These are phyloP conservation scores for Hemistola chrysoprasaria DNA, from an alignment of 2,888 invertebrate genomes.

Conservation along the genomic window DNA sequence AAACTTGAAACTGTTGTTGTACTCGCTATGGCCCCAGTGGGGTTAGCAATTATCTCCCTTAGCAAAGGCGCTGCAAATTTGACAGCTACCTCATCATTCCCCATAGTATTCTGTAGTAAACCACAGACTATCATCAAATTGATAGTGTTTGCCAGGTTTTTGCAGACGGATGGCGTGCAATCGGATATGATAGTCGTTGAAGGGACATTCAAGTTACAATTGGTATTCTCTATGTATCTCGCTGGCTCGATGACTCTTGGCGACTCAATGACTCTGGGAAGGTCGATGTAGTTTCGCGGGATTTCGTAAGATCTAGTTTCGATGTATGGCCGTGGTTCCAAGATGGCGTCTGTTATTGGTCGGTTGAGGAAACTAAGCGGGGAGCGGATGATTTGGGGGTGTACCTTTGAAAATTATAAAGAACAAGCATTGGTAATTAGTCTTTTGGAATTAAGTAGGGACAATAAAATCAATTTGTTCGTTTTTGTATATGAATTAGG, in stretches of 20 bases:
- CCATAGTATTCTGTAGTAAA: slow-evolving; percentile 49
- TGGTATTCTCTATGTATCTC: neutral
- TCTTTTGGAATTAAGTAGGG: too few relatives aligned
- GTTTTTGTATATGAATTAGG: too few relatives aligned
- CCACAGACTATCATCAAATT: slow-evolving; percentile 63
- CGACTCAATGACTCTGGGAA: slow-evolving; percentile 1
- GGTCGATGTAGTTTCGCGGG: slow-evolving; percentile 2
- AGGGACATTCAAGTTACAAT: neutral
- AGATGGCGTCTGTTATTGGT: slow-evolving; percentile 1
- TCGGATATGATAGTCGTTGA: slow-evolving; percentile 59
- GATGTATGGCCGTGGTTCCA: slow-evolving; percentile 1
- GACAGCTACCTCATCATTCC: slow-evolving; percentile 43
- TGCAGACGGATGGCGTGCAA: slow-evolving; percentile 59
- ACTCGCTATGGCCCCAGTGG: slow-evolving; percentile 34
- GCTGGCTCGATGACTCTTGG: slow-evolving; percentile 4
- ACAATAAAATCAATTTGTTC: too few relatives aligned
- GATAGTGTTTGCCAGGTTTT: slow-evolving; percentile 59
- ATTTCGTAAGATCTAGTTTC: slow-evolving; percentile 10
- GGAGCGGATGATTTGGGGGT: slow-evolving; percentile 41
- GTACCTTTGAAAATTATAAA: slow-evolving; percentile 31
- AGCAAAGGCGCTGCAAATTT: slow-evolving; percentile 49
- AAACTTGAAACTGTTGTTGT: slow-evolving; percentile 35
- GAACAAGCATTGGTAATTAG: too few relatives aligned
- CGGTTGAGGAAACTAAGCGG: slow-evolving; percentile 17
- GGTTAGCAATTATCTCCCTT: slow-evolving; percentile 44